A percentile compares a stretch with the other conserved stretches of the same genome.
phyloP scores from a whole-genome alignment of 2,113 vertebrate species.

The Ictidomys tridecemlineatus region DNA sequence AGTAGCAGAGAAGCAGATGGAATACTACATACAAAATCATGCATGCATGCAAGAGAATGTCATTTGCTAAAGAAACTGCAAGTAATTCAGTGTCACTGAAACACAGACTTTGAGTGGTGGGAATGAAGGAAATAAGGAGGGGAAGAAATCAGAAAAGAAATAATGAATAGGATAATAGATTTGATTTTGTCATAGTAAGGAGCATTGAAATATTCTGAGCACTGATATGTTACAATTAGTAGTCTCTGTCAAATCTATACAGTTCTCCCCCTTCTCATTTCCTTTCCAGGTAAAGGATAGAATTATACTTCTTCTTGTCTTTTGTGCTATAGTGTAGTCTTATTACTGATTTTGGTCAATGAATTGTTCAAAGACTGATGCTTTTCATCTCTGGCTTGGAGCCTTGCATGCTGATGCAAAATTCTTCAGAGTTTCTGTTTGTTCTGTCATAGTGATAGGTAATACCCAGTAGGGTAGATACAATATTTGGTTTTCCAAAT shows the following conservation, averaged over 20 bases:
- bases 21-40: background rate
- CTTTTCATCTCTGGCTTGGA: background rate
- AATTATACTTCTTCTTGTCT: background rate
- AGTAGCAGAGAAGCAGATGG: background rate
- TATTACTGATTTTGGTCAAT: background rate
- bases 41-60: background rate
- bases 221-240: background rate
- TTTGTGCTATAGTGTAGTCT: background rate
- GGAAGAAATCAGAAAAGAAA: background rate
- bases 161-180: background rate
- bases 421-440: background rate
- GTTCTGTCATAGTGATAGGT: background rate
- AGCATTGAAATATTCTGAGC: background rate
- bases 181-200: background rate
- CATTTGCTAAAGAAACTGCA: background rate
- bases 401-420: background rate
- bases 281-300: background rate
- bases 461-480: background rate
- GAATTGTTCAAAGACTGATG: background rate
- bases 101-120: background rate
- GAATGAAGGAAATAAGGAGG: background rate
- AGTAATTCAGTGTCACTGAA: background rate
- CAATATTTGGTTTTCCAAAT: background rate
- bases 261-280: background rate
- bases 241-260: background rate